These are phyloP conservation scores for Morone saxatilis DNA, from an alignment of 2,113 vertebrate species.

Conservation along the genomic window DNA sequence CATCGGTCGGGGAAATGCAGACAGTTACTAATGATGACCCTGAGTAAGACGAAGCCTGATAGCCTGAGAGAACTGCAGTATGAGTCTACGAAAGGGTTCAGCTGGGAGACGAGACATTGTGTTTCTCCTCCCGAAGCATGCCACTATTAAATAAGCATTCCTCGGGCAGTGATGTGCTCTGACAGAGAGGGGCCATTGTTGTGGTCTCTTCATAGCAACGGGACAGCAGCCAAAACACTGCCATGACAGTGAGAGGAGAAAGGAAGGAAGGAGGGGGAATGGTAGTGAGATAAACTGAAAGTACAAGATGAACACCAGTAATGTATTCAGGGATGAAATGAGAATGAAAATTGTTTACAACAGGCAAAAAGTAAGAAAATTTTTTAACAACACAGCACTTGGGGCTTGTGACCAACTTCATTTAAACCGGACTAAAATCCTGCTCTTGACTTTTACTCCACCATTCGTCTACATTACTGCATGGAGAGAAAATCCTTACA, in stretches of 20 bases:
- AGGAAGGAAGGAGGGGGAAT: conserved; percentile 3
- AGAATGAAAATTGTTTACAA: neutral
- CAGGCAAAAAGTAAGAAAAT: too few species aligned
- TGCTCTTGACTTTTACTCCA: neutral
- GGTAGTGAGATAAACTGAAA: conserved; percentile 40
- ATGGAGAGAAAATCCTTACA: neutral
- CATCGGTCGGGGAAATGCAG: conserved; percentile 40
- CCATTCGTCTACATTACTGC: neutral
- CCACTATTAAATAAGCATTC: conserved; percentile 78
- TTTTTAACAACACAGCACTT: neutral
- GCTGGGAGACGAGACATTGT: conserved; percentile 60
- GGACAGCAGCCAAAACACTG: conserved; percentile 75
- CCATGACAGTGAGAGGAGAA: conserved; percentile 60
- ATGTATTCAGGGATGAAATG: neutral
- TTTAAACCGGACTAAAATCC: neutral
- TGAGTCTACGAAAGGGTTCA: conserved; percentile 60
- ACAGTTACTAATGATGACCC: conserved; percentile 40
- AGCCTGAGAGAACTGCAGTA: conserved; percentile 20
- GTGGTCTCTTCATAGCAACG: conserved; percentile 74
- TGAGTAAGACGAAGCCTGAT: conserved; percentile 19
- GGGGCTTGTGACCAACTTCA: neutral
- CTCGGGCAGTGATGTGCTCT: conserved; percentile 61
- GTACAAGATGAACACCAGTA: conserved; percentile 29
- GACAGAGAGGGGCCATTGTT: conserved; percentile 79
- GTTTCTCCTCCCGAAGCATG: conserved; percentile 61